These are phyloP conservation scores for Drosophila suzukii DNA, from an alignment of 1,140 invertebrate genomes.

Conservation along the genomic window DNA sequence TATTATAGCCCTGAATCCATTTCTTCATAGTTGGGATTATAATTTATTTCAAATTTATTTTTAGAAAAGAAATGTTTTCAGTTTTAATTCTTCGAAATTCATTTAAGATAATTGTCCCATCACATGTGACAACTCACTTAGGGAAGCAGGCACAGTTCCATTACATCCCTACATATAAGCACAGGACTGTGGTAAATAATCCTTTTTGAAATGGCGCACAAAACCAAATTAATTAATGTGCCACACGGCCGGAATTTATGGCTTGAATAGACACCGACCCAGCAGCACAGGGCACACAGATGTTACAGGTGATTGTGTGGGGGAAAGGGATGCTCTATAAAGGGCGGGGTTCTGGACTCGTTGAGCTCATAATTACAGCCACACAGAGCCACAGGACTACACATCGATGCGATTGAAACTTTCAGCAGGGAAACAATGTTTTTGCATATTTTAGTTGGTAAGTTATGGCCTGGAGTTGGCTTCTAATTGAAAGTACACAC, in stretches of 20 bases:
- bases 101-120: background rate
- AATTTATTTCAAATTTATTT: background rate
- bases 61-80: background rate
- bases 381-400: background rate
- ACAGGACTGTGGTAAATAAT: conserved; percentile 67
- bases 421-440: conserved; percentile 47
- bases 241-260: conserved; percentile 80
- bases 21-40: too few species aligned
- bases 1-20: too few species aligned
- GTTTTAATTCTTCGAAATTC: too few species aligned
- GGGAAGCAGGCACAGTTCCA: conserved; percentile 6
- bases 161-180: conserved; percentile 23
- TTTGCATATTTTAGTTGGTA: conserved; percentile 76
- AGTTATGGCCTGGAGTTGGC: conserved; percentile 77
- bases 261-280: conserved; percentile 56
- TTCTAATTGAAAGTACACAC: conserved; percentile 80
- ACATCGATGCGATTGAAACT: conserved; percentile 70
- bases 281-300: conserved; percentile 40
- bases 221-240: conserved; percentile 81
- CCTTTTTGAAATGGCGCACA: conserved; percentile 76
- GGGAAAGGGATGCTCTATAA: background rate
- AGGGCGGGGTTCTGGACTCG: conserved; percentile 1
- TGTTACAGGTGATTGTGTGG: conserved; percentile 65
- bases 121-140: conserved; percentile 4
- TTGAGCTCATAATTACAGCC: conserved; percentile 50